These are phyloP conservation scores for Coreoperca whiteheadi DNA, from an alignment of 2,113 vertebrate genomes.

Conservation along the genomic window DNA sequence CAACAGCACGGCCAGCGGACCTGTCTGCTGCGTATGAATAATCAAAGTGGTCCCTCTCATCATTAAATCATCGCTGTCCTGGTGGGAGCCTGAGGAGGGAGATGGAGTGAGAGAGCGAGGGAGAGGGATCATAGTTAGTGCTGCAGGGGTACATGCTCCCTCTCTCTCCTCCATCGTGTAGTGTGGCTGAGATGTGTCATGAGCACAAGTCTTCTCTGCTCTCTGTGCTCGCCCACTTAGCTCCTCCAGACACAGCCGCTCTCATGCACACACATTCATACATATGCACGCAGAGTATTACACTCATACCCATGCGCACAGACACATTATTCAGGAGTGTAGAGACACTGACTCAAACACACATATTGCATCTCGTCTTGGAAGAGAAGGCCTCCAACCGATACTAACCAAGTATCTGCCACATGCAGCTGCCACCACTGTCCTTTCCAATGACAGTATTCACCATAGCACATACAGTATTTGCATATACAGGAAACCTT, in stretches of 20 bases:
- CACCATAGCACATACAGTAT: background rate
- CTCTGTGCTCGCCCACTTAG: constrained; percentile 78
- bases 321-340: constrained; percentile 58
- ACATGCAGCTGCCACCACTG: constrained; percentile 51
- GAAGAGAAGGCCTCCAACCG: constrained; percentile 49
- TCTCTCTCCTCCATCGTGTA: constrained; percentile 73
- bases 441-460: constrained; percentile 36
- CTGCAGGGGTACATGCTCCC: constrained; percentile 82
- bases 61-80: constrained; percentile 79
- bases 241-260: constrained; percentile 66
- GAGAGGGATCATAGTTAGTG: constrained; percentile 80
- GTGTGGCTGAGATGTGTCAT: constrained; percentile 79
- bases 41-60: constrained; percentile 88
- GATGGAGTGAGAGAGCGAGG: constrained; percentile 61
- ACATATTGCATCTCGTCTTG: constrained; percentile 32
- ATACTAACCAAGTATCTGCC: constrained; percentile 38
- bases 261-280: constrained; percentile 48
- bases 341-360: constrained; percentile 62
- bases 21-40: constrained; percentile 85
- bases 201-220: constrained; percentile 76
- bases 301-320: constrained; percentile 49
- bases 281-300: constrained; percentile 58
- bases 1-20: constrained; percentile 68
- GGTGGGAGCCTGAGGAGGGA: constrained; percentile 76
- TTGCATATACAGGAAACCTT: constrained; percentile 9